A percentile compares a stretch with the other conserved stretches of the same genome.
phyloP scores from a whole-genome alignment of 1,140 invertebrate genomes.

The Drosophila pseudoananassae region DNA sequence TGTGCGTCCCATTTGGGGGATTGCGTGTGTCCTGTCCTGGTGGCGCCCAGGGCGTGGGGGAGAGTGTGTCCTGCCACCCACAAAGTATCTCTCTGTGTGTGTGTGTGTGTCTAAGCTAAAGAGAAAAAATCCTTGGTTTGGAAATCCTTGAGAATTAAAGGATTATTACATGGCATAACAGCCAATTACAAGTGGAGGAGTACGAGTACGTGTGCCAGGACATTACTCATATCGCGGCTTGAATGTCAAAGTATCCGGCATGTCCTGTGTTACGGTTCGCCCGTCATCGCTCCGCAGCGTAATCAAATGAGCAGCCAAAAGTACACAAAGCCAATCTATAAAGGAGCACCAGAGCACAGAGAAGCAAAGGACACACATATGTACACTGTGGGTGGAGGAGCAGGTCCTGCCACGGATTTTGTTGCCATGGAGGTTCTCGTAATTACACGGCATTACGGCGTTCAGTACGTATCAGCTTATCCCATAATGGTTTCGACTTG shows the following conservation, averaged over 20 bases:
- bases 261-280: too few species aligned
- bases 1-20: slow-evolving; percentile 40
- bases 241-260: not conserved
- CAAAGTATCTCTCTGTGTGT: too few species aligned
- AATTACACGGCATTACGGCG: slow-evolving; percentile 32
- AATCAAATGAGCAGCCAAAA: slow-evolving; percentile 4
- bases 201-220: not conserved
- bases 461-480: slow-evolving; percentile 31
- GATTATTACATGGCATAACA: not conserved
- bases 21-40: not conserved
- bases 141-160: slow-evolving; percentile 3
- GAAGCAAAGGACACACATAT: not conserved
- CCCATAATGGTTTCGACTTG: slow-evolving; percentile 20
- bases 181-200: slow-evolving; percentile 5
- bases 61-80: not conserved
- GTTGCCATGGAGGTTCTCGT: slow-evolving; percentile 23
- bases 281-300: not conserved
- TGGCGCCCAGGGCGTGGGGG: not conserved
- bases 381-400: too few species aligned
- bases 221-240: not conserved
- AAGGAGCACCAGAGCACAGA: not conserved
- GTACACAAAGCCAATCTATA: not conserved
- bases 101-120: not conserved
- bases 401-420: not conserved
- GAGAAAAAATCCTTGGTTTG: not conserved